Evolutionary conservation across 1,140 invertebrate genomes (phyloP), one percentile per base, ranked within the genome.

Genomic region (Atta cephalotes): DNA sequence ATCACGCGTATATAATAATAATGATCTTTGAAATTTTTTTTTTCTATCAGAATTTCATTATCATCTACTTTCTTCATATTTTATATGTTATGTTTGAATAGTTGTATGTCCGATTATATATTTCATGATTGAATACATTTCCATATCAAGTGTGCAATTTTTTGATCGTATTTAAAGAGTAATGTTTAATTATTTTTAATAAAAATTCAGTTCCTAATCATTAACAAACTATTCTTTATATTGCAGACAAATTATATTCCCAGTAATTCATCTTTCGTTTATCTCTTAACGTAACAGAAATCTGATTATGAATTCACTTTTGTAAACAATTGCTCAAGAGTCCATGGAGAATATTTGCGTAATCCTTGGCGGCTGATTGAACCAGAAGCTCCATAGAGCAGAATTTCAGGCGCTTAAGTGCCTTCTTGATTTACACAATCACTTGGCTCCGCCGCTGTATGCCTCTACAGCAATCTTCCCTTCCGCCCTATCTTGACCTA

Each of bases 361-460:
- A 79, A 51, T 79, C 21, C 77, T 79, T 63, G 77, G 25, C 25
- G 39, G 77, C 60, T 63, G 62, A 79, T 66, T 66, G 60, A 63
- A 66, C 45, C 45, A 7, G 25, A 72, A 68, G 79, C 31, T 28
- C 66, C 53, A 9, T 78, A 53, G 56, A 68, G 71, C 58, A 89
- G 87, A 90, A 89, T 91, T 86, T 86, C 85, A 79, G 56, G 87
- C 81, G 74, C 85, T 86, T 87, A 90, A 91, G 90, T 91, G 87
- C 89, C 90, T 88, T 88, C 89, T 91, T 91, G 81, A 91, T 91
- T 91, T 91, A 91, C 90, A 90, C 90, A 89, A 91, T 91, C 90
- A 90, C 82, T 87, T 70, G 77, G 65, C 56, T 39, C 87, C 51
- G 25, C 72, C n/a, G 45, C 81, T n/a, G 35, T 68, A n/a, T 70